Base-by-base conservation (phyloP, 1,140 invertebrate genomes). In the Heliconius melpomene region DNA sequence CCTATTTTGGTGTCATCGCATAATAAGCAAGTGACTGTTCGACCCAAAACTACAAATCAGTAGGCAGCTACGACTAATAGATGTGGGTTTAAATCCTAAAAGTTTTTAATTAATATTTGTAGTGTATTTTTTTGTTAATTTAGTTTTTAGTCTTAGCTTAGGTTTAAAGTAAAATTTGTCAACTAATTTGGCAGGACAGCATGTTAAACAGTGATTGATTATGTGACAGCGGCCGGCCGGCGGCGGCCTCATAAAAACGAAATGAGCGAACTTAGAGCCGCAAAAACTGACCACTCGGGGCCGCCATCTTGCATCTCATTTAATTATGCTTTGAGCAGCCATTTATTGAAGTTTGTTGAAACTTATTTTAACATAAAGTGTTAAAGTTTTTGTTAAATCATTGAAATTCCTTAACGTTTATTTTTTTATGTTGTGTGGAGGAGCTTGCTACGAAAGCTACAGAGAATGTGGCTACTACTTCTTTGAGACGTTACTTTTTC, bases 241-340 rank as follows among this genome's bases (percentile, higher is more conserved):
- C 73, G 50, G 75, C 57, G 72, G 80, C 75, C 66, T 32, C 32
- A 75, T 84, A 88, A 89, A 88, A 86, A 87, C 82, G 32, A 81
- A 85, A 87, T 87, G 80, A 80, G 79, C 77, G 80, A 88, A 89
- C 78, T 88, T 89, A 87, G 50, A 29, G 60, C 71, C 75, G 75
- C 83, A 88, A 88, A 89, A 88, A 81, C 79, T 78, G 72, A 20
- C 40, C 54, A 78, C 79, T 75, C 54, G 75, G 16, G 20, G 70
- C 57, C 78, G 81, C n/a, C 81, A 79, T 82, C 71, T 82, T 82
- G 81, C 57, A 71, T 75, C 60, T 81, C 66, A 52, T 73, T 72
- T 78, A 74, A 50, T 79, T 66, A n/a, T 74, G 77, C 72, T 72
- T 74, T 79, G 26, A 70, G 32, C 52, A 36, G 50, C 52, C 38